Conservation (phyloP, 1,140 invertebrate species). For the Sesamia nonagrioides region DNA sequence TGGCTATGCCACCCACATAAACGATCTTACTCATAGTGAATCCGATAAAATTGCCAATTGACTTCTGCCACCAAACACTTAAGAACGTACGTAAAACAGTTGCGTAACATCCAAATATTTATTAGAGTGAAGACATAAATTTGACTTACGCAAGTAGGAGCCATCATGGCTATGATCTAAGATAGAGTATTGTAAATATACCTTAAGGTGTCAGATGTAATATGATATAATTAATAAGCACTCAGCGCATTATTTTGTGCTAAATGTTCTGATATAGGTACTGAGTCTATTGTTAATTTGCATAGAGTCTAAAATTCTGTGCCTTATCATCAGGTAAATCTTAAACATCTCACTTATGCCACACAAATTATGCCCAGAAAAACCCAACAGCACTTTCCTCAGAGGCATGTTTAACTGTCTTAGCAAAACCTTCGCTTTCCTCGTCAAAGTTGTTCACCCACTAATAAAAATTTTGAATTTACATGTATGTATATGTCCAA, state of each 20-base stretch:
- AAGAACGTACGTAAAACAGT: constrained; percentile 46
- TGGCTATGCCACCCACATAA: constrained; percentile 18
- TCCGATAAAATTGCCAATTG: constrained; percentile 46
- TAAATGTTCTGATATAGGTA: no score
- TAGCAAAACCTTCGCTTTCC: background rate
- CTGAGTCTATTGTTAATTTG: no score
- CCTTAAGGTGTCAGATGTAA: background rate
- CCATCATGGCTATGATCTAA: background rate
- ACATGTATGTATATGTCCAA: constrained; percentile 29
- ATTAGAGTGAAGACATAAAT: constrained; percentile 45
- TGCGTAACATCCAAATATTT: constrained; percentile 45
- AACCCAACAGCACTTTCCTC: background rate
- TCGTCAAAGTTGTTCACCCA: constrained; percentile 2
- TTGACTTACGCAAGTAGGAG: constrained; percentile 29
- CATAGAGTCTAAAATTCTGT: no score
- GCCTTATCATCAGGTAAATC: no score
- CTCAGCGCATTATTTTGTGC: no score
- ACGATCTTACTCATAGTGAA: constrained; percentile 43
- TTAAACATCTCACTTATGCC: no score
- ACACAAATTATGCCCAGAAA: background rate
- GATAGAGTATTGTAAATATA: background rate
- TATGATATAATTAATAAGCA: background rate
- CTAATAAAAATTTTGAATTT: constrained; percentile 25
- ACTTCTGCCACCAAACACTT: constrained; percentile 50
- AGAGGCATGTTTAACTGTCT: background rate